Base-by-base conservation (phyloP, 1,140 invertebrate genomes). In the Periplaneta americana region DNA sequence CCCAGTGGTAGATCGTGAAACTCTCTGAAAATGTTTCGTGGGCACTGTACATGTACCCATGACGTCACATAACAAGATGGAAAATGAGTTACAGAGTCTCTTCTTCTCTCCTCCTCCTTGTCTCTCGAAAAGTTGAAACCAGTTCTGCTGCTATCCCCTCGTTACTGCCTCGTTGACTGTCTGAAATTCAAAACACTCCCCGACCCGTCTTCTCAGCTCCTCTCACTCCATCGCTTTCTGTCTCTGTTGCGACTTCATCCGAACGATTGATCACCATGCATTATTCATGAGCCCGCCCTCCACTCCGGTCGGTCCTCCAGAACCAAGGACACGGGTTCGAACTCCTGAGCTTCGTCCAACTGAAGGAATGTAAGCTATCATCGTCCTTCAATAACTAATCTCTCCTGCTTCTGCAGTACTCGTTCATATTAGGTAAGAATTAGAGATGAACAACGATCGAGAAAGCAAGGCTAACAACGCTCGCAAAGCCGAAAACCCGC, bases 211-310 rank as follows among this genome's bases (percentile, higher is more conserved):
- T n/a, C n/a, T n/a, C n/a, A n/a, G n/a, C n/a, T n/a, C 48, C 48
- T 17, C 48, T n/a, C 48, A 28, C 15, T 32, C 74, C n/a, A 32
- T 75, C 74, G n/a, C 74, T 32, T n/a, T 75, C 74, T 32, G n/a
- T 75, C 33, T 77, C 76, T 17, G 13, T 32, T 31, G 9, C 13
- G n/a, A n/a, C 34, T 35, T 34, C 75, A 34, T 77, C 75, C 75
- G 75, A 6, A 17, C 18, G 76, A 77, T 77, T 77, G 33, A 77
- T 77, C 76, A 77, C 76, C 76, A 77, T 77, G 76, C 15, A 77
- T 77, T 77, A 77, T 77, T 77, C 76, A 77, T 77, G 76, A 77
- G 74, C 11, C 9, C 31, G 74, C 74, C 31, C 31, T 31, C 74
- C 3, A 31, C 31, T 75, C 31, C 31, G 17, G 0, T 2, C 1